Percentiles rank a stretch among this genome's conserved stretches.
These are phyloP conservation scores for Limenitis camilla DNA, from an alignment of 2,888 invertebrate genomes.

Conservation along the genomic window DNA sequence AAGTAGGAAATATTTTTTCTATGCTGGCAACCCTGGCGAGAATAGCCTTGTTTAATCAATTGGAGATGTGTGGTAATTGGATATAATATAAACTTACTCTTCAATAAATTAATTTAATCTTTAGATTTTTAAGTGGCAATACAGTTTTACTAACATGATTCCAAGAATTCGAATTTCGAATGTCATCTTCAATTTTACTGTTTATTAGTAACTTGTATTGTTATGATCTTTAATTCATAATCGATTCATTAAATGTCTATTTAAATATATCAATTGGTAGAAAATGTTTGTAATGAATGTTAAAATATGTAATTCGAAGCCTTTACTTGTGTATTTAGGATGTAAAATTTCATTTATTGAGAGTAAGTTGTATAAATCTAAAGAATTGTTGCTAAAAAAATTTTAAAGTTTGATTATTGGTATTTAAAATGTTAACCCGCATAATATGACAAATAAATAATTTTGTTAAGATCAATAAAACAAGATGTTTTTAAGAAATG, in stretches of 20 bases:
- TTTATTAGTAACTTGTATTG: too few relatives aligned
- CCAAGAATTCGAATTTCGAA: too few relatives aligned
- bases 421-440: conserved; percentile 49
- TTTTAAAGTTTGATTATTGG: conserved; percentile 22
- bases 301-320: conserved; percentile 2
- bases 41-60: conserved; percentile 8
- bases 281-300: neutral
- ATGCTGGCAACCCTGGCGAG: conserved; percentile 12
- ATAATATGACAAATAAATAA: conserved; percentile 57
- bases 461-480: conserved; percentile 60
- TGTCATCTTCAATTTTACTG: too few relatives aligned
- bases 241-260: too few relatives aligned
- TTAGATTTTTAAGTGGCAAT: neutral
- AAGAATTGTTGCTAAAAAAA: conserved; percentile 29
- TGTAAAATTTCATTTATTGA: conserved; percentile 13
- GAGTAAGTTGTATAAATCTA: conserved; percentile 24
- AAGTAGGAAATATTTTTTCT: conserved; percentile 10
- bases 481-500: conserved; percentile 44
- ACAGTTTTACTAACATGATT: neutral
- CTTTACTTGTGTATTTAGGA: conserved; percentile 4
- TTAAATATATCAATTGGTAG: too few relatives aligned
- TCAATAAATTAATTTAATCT: conserved; percentile 1
- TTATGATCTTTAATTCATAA: too few relatives aligned
- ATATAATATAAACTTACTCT: conserved; percentile 12
- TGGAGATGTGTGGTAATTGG: neutral